phyloP scores from a whole-genome alignment of 35 echinoderm and acorn worm genomes.

The Heliocidaris erythrogramma region DNA sequence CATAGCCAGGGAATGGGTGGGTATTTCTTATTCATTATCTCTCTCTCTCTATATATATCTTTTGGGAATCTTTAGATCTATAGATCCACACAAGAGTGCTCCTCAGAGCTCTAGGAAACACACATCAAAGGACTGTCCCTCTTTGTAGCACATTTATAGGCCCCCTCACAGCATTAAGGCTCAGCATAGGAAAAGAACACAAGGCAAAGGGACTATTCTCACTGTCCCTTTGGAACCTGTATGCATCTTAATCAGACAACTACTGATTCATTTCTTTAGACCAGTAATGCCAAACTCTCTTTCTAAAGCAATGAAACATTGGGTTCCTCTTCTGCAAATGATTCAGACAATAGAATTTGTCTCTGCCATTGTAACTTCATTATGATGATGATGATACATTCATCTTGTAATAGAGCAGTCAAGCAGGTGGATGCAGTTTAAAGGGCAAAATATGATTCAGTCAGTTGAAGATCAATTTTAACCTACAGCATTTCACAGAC shows the following conservation, averaged over 20 bases:
- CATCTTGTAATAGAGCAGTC: not conserved
- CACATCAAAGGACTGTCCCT: no score
- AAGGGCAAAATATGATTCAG: not conserved
- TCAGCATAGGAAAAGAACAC: not conserved
- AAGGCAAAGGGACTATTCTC: not conserved
- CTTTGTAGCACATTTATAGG: no score
- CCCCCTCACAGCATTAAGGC: no score
- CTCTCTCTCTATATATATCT: no score
- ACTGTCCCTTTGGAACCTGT: no score
- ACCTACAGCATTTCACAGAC: not conserved
- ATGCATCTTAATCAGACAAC: not conserved
- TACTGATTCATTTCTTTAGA: not conserved
- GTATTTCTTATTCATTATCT: no score
- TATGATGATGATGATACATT: not conserved
- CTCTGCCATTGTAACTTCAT: not conserved
- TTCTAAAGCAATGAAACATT: not conserved
- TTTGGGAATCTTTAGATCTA: no score
- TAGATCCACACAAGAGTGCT: no score
- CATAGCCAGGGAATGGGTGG: no score
- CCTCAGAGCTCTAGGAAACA: no score
- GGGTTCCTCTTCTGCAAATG: not conserved
- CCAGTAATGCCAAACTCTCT: not conserved
- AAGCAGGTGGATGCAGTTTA: not conserved
- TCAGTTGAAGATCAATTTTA: not conserved
- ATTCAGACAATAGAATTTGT: not conserved